These are phyloP conservation scores for Saxidomus purpurata DNA, from an alignment of 1,140 invertebrate species.

Conservation along the genomic window DNA sequence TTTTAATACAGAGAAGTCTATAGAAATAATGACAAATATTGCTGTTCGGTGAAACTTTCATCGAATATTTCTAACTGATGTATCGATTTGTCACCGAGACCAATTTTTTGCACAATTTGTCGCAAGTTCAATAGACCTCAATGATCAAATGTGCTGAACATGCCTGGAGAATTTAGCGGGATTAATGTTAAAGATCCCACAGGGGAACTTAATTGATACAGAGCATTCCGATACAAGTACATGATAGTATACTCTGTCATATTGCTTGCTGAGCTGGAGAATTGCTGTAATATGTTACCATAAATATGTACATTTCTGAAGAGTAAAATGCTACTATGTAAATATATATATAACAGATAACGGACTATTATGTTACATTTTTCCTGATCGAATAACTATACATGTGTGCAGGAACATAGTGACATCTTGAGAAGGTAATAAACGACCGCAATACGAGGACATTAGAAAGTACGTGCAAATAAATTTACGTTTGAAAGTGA, in stretches of 20 bases:
- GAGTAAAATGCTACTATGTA: not conserved
- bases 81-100: constrained; percentile 5
- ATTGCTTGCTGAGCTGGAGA: no score
- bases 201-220: not conserved
- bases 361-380: not conserved
- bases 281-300: no score
- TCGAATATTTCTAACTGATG: not conserved
- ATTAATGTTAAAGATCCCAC: constrained; percentile 1
- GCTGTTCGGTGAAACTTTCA: not conserved
- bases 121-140: not conserved
- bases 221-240: constrained; percentile 7
- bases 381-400: not conserved
- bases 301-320: no score
- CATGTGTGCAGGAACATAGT: not conserved
- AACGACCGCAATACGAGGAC: not conserved
- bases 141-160: constrained; percentile 2
- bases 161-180: not conserved
- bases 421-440: not conserved
- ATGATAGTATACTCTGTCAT: not conserved
- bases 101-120: constrained; percentile 13
- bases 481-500: not conserved
- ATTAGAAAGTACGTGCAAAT: not conserved
- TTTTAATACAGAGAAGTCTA: not conserved
- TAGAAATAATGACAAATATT: not conserved
- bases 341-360: not conserved